Base-by-base conservation (phyloP, 2,888 invertebrate species). In the Ichneumoninae sp. region DNA sequence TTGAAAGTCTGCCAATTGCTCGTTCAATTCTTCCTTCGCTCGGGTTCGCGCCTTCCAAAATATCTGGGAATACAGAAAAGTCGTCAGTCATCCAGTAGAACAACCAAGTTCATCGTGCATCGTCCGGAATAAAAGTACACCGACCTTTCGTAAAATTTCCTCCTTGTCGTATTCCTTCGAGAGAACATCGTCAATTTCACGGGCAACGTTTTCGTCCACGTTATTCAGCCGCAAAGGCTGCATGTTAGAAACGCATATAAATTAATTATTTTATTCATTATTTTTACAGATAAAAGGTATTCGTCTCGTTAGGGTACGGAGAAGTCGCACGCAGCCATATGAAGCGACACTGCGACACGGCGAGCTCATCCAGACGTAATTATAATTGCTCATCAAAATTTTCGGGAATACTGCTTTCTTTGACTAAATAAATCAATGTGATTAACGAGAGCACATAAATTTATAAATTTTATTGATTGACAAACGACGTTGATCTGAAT, bases 101-200 rank as follows among this genome's bases (percentile, higher is more conserved):
- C n/a, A 40, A 26, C 3, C 10, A 19, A 13, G 19, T 3, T 16
- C 26, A 19, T 10, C 16, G 19, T 50, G 5, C n/a, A n/a, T 6
- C 50, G 50, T 50, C 6, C 50, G 8, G 19, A 22, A 60, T 4
- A 60, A 60, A 13, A 13, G 3, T 30, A 68, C 86, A 68, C 86
- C 85, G 90, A 97, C 97, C 93, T 96, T 97, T 79, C 98, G 95
- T 75, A 99, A 94, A 87, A 97, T 96, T 93, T 98, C 98, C 91
- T 98, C 98, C 92, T 98, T 98, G 90, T 98, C 98, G 89, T 95
- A 96, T 93, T 98, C 98, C 89, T 96, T 96, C 83, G 96, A 95
- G 90, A 99, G 94, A 44, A 97, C 97, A 90, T 97, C 97, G 93
- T 98, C 98, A 75, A 98, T 98, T 94, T 98, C 98, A 86, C 97